Conservation (phyloP, 2,888 invertebrate species). For the Cordilura impudica region DNA sequence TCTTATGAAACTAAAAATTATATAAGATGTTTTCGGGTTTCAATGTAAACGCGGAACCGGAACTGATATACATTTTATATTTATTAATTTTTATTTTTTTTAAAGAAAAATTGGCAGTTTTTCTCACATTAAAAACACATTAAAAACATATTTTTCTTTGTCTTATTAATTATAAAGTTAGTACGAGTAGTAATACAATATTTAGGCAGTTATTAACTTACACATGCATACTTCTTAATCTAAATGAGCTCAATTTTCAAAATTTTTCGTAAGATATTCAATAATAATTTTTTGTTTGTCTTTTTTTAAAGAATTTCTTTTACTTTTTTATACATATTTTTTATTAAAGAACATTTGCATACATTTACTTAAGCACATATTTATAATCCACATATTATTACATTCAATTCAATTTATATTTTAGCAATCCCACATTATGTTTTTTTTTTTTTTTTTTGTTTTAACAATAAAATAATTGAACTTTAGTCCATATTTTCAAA, state of each 20-base stretch:
- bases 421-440: background rate
- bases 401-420: background rate
- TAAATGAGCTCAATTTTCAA: too few species aligned
- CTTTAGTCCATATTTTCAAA: constrained; percentile 9
- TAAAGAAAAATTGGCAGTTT: background rate
- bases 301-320: background rate
- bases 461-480: constrained; percentile 33
- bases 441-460: background rate
- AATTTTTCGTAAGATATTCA: too few species aligned
- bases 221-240: too few species aligned
- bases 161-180: too few species aligned
- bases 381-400: too few species aligned
- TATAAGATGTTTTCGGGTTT: too few species aligned
- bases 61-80: too few species aligned
- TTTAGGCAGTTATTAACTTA: too few species aligned
- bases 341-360: background rate
- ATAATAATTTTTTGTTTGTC: background rate
- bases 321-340: too few species aligned
- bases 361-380: background rate
- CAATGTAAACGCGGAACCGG: too few species aligned
- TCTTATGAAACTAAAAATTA: too few species aligned
- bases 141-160: background rate
- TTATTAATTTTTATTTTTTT: background rate
- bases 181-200: too few species aligned
- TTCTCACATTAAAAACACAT: background rate